Evolutionary conservation across 2,797 vertebrate species (phyloP), one percentile per base, ranked within the genome.

Genomic region (Sparus aurata): DNA sequence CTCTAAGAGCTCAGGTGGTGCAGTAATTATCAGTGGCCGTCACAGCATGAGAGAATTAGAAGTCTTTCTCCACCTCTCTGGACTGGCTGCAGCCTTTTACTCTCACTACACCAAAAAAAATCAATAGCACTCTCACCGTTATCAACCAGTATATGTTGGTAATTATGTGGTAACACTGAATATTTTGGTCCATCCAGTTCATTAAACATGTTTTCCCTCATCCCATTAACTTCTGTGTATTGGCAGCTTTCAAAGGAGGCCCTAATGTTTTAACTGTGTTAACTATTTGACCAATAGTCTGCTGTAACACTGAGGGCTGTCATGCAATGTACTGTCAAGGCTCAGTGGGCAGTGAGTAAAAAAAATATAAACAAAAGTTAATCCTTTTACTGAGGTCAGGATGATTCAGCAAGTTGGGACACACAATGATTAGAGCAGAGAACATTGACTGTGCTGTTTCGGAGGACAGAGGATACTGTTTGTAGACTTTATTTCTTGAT

Each of bases 21-120:
- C 47, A 68, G 82, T 84, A 85, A 86, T 86, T 86, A 81, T 79
- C 54, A 75, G 57, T 61, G 57, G 55, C 69, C 72, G 58, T 74
- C 63, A 46, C 57, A 53, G 59, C 41, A 57, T 54, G 54, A 80
- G 80, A 72, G 72, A 54, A 20, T 7, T n/a, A 63, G 17, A 25
- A 30, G 67, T 54, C 61, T 69, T 64, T 73, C 54, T 16, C 23
- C 57, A 30, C 59, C n/a, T 68, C 74, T 49, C 52, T 80, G 55
- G 45, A 55, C 61, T 22, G 49, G 38, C 61, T 79, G 66, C 10
- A 80, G 65, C 67, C 25, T 63, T 75, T 77, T 72, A 38, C 54
- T 55, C 71, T 65, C 49, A 52, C 59, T 73, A 34, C 71, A 65
- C 49, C 17, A 41, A 47, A 75, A 70, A 25, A 52, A 82, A 80